phyloP scores from a whole-genome alignment of 1,140 invertebrate species.

The Portunus trituberculatus region DNA sequence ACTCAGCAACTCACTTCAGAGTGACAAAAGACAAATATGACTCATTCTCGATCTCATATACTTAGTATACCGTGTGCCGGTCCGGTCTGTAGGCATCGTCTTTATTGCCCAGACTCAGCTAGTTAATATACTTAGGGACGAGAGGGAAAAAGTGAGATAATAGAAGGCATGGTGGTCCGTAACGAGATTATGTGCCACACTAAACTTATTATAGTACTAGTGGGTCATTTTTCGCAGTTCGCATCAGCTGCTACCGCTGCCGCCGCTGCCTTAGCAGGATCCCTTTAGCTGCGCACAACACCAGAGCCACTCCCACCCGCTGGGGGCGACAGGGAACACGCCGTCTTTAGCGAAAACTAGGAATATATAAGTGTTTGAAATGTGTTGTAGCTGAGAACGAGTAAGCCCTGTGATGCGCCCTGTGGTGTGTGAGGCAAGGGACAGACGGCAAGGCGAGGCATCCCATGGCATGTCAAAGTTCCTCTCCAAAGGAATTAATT shows the following conservation, averaged over 20 bases:
- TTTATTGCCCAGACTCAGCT: background rate
- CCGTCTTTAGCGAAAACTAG: background rate
- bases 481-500: background rate
- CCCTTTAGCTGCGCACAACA: background rate
- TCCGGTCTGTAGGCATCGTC: background rate
- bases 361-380: background rate
- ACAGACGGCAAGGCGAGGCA: background rate
- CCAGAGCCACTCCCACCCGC: background rate
- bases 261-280: background rate
- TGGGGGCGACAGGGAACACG: background rate
- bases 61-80: background rate
- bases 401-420: background rate
- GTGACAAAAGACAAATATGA: background rate
- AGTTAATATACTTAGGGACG: no score
- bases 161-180: background rate
- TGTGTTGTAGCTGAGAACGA: background rate
- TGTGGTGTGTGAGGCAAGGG: background rate
- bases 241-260: no score
- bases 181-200: background rate
- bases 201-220: conserved; percentile 4
- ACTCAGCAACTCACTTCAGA: background rate
- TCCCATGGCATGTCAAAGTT: background rate
- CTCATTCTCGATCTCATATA: background rate
- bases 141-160: background rate
- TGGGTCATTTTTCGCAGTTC: background rate